Evolutionary conservation across 2,888 invertebrate genomes (phyloP), one percentile per base, ranked within the genome.

Genomic region (Eupithecia subfuscata): DNA sequence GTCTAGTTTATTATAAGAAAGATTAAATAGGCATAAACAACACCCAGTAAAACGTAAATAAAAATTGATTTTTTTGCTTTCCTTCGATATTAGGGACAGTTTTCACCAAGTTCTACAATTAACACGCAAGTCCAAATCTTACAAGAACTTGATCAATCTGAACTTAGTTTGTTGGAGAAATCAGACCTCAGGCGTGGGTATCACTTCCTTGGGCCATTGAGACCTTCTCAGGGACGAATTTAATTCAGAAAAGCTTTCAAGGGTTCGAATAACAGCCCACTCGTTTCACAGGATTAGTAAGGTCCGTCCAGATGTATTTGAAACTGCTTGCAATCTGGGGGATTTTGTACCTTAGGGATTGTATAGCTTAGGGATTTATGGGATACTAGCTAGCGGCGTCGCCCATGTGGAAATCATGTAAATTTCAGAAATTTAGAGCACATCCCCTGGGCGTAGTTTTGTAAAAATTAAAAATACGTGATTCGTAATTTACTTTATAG

Each of bases 201-300:
- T 64, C 30, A 34, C 18, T 40, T 68, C 68, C 43, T 22, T 43
- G 40, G 68, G 22, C 45, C 43, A 43, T 43, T 68, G 25, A 67
- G 67, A 40, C 68, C 68, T 68, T 64, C 34, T 68, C 68, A 43
- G 43, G 68, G 43, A 68, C 45, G 68, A 45, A 22, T 68, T 40
- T 68, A 68, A 68, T 68, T 68, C 68, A 68, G 68, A 68, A 68
- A 43, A 68, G 68, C 68, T 68, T 68, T 68, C 68, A 68, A 68
- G 68, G 68, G 68, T 68, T 68, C 43, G 68, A 14, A 68, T 68
- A 68, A 68, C 68, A 22, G 68, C 68, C 68, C 45, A 68, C 68
- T 40, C 68, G 68, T 43, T 43, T 68, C 43, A 22, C 67, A 40
- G 68, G 68, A 68, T 68, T 68, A 45, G 68, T 43, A 22, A 34